phyloP scores from a whole-genome alignment of 2,888 invertebrate species.

The Hetaerina titia region DNA sequence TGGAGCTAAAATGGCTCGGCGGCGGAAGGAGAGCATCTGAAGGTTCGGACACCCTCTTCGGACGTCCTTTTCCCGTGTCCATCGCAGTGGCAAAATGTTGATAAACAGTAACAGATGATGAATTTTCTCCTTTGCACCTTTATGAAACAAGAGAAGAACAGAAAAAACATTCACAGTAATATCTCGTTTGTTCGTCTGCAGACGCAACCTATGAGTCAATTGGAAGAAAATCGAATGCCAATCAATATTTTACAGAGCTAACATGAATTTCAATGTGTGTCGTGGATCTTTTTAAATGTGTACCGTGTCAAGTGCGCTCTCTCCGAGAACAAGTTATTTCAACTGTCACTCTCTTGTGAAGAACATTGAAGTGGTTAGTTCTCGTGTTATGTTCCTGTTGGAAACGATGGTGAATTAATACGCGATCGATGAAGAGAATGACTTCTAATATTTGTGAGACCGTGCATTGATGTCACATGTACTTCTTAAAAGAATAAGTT shows the following conservation, averaged over 20 bases:
- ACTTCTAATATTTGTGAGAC: too few species aligned
- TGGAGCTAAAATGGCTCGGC: neutral
- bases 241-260: neutral
- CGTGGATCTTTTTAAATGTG: neutral
- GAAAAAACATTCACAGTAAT: too few species aligned
- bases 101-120: neutral
- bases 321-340: neutral
- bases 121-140: neutral
- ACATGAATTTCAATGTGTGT: neutral
- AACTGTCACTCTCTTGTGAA: neutral
- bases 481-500: neutral
- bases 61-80: neutral
- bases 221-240: neutral
- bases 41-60: neutral
- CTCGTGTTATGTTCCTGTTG: too few species aligned
- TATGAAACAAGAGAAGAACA: neutral
- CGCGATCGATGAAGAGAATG: too few species aligned
- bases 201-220: neutral
- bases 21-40: conserved; percentile 24
- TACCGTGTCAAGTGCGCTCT: neutral
- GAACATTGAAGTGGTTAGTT: neutral
- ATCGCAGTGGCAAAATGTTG: conserved; percentile 45
- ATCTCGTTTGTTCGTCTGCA: neutral
- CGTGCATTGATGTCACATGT: neutral
- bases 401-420: too few species aligned